A percentile compares a stretch with the other conserved stretches of the same genome.
These are phyloP conservation scores for Forficula auricularia DNA, from an alignment of 1,140 invertebrate genomes.

Conservation along the genomic window DNA sequence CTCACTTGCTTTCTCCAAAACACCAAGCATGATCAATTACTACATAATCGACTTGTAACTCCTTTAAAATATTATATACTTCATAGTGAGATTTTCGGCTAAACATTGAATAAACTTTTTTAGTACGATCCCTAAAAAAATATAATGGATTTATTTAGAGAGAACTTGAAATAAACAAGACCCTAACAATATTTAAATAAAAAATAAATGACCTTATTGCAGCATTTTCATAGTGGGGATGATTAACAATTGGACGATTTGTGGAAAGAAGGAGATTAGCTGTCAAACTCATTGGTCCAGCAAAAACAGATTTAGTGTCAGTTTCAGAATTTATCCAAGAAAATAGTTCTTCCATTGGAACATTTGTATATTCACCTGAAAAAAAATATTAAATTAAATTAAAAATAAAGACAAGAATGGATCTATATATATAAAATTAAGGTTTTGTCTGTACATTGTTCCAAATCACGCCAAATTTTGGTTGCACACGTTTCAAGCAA, in stretches of 20 bases:
- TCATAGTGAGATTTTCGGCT: constrained; percentile 37
- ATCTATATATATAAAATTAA: no score
- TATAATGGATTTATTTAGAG: constrained; percentile 2
- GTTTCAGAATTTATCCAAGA: constrained; percentile 52
- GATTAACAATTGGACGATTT: constrained; percentile 54
- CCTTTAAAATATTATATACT: constrained; percentile 37
- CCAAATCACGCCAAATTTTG: no score
- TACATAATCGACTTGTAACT: constrained; percentile 39
- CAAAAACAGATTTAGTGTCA: constrained; percentile 43
- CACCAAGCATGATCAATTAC: constrained; percentile 44
- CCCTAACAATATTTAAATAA: neutral
- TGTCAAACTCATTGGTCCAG: constrained; percentile 70
- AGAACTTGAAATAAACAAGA: neutral
- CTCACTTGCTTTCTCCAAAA: constrained; percentile 39
- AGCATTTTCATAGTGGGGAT: constrained; percentile 67
- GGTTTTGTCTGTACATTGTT: no score
- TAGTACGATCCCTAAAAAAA: constrained; percentile 43
- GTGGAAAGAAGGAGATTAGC: constrained; percentile 62
- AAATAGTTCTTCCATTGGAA: constrained; percentile 52
- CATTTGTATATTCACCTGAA: constrained; percentile 50
- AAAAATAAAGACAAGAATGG: neutral
- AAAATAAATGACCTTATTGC: constrained; percentile 37
- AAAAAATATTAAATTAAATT: constrained; percentile 7
- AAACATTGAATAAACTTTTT: constrained; percentile 45
- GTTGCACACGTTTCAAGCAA: no score